Evolutionary conservation across 2,113 vertebrate species (phyloP), one percentile per base, ranked within the genome.

Genomic region (Pygoscelis antarcticus): DNA sequence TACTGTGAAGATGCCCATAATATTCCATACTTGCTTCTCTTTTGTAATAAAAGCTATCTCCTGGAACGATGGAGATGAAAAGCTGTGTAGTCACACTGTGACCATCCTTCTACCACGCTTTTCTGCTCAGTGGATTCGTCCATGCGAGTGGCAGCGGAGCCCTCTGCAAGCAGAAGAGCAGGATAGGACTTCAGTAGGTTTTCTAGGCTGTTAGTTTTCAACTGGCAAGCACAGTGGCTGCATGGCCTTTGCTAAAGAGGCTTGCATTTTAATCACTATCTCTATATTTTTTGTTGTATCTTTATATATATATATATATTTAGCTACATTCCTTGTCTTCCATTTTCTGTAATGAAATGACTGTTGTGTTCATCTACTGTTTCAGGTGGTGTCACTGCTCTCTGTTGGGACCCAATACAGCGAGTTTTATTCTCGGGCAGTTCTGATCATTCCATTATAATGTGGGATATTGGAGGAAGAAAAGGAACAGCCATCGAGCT

Each of bases 401-500:
- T 99, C 93, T 99, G 99, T 60, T 99, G 99, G 99, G 99, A 99
- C 90, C 99, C 99, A 1, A 98, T 98, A 74, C 99, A 99, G 94
- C 98, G 99, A 87, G 97, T 99, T 68, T 97, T 99, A 72, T 99
- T 99, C 97, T 99, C 99, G 0, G 99, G 99, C 93, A 99, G 99
- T 97, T 99, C 99, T 2, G 99, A 99, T 94, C 99, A 99, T 98
- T 99, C 99, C 62, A 99, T 99, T 97, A 99, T 99, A 97, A 99
- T 99, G 99, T 99, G 99, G 99, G 99, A 99, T 98, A 99, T 99
- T 38, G 99, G 99, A 38, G 99, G 99, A 51, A 99, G 99, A 74
- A 99, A 99, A 98, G 99, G 99, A 97, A 99, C 99, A 5, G 99
- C 99, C 71, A 99, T 99, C 11, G 99, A 99, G 91, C 98, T 99